phyloP scores from a whole-genome alignment of 2,888 invertebrate genomes.

The Spodoptera picta region DNA sequence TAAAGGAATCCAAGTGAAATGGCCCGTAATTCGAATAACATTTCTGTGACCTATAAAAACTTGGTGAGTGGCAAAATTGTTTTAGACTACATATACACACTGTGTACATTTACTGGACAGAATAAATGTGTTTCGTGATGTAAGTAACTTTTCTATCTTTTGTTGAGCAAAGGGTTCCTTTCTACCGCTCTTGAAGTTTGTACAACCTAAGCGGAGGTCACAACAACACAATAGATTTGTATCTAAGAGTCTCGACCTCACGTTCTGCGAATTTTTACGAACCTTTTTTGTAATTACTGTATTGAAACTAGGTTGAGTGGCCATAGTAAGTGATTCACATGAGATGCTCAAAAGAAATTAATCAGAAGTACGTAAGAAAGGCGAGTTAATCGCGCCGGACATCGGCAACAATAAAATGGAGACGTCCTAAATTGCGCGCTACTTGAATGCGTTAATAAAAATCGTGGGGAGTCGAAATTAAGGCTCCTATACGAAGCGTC shows the following conservation, averaged over 20 bases:
- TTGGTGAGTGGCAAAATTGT: constrained; percentile 72
- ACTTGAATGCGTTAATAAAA: constrained; percentile 87
- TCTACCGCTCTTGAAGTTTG: constrained; percentile 64
- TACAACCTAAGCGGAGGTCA: constrained; percentile 61
- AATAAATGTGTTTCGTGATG: constrained; percentile 61
- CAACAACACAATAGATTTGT: constrained; percentile 62
- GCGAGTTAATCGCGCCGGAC: constrained; percentile 46
- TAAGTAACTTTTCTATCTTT: constrained; percentile 67
- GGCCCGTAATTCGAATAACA: constrained; percentile 82
- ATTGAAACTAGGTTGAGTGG: constrained; percentile 26
- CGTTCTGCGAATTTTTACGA: constrained; percentile 40
- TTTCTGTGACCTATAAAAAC: constrained; percentile 83
- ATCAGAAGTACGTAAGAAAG: constrained; percentile 54
- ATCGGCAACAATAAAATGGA: constrained; percentile 65
- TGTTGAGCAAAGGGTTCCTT: constrained; percentile 63
- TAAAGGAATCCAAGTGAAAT: constrained; percentile 81
- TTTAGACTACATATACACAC: constrained; percentile 62
- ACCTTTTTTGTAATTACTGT: constrained; percentile 49
- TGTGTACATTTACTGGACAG: constrained; percentile 51
- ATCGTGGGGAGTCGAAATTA: constrained; percentile 87
- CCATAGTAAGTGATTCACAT: constrained; percentile 18
- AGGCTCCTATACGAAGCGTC: constrained; percentile 82
- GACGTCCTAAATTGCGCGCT: constrained; percentile 78
- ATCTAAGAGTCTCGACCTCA: constrained; percentile 60
- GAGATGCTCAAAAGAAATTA: constrained; percentile 49